A percentile compares a stretch with the other conserved stretches of the same genome.
Conservation (phyloP, 2,797 vertebrate species). For the Paguma larvata region DNA sequence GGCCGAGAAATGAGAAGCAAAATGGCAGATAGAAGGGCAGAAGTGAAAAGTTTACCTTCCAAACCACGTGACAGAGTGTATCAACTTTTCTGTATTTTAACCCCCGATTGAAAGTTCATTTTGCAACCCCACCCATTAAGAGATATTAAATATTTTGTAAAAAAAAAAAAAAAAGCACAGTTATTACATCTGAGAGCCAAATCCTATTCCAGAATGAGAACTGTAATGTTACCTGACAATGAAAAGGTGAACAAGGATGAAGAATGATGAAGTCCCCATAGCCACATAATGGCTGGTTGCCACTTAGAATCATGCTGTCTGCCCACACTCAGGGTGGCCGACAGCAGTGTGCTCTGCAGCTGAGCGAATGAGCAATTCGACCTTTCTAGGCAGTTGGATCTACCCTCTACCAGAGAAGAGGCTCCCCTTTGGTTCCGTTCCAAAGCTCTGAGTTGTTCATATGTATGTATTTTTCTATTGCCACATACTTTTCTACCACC, state of each 20-base stretch:
- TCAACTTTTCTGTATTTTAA: not conserved
- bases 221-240: not conserved
- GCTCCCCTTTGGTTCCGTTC: not conserved
- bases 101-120: not conserved
- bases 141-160: not conserved
- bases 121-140: not conserved
- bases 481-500: not conserved
- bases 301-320: rapidly evolving
- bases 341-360: not conserved
- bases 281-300: not conserved
- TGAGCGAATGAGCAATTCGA: not conserved
- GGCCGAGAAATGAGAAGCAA: not conserved
- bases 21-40: not conserved
- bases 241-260: not conserved
- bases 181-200: not conserved
- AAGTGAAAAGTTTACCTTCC: not conserved
- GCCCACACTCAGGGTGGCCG: not conserved
- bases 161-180: not conserved
- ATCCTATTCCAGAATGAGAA: not conserved
- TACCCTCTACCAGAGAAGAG: not conserved
- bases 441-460: not conserved
- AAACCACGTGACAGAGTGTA: not conserved
- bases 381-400: not conserved
- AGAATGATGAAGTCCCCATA: not conserved
- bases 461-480: not conserved